Conservation (phyloP, 2,888 invertebrate species). For the Tenthredo notha region DNA sequence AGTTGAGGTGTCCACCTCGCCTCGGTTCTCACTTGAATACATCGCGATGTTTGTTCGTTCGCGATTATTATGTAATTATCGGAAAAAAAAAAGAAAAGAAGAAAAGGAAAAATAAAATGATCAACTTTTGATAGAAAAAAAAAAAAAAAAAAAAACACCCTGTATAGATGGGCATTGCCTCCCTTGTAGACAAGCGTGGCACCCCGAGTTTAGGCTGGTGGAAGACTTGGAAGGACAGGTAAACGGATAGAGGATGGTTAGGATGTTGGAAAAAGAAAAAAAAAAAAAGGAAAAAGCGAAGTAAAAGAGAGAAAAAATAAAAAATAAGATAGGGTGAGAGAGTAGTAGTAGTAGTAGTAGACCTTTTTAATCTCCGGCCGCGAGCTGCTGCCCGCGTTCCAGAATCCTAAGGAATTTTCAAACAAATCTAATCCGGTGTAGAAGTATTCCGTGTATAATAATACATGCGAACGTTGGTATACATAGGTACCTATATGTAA, state of each 20-base stretch:
- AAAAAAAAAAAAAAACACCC: not conserved
- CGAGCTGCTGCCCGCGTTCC: slow-evolving; percentile 48
- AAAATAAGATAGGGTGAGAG: slow-evolving; percentile 46
- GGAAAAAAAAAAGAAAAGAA: no score
- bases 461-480: slow-evolving; percentile 10
- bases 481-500: not conserved
- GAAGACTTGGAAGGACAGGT: slow-evolving; percentile 15
- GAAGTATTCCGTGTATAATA: slow-evolving; percentile 50
- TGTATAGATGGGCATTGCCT: not conserved
- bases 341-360: slow-evolving; percentile 57
- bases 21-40: no score
- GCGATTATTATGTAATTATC: no score
- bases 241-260: slow-evolving; percentile 29
- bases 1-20: no score
- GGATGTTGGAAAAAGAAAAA: not conserved
- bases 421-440: slow-evolving; percentile 51
- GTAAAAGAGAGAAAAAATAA: not conserved
- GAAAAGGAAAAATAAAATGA: no score
- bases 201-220: slow-evolving; percentile 11
- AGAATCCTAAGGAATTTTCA: slow-evolving; percentile 49
- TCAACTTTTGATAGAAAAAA: no score
- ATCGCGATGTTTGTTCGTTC: no score
- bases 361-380: slow-evolving; percentile 49
- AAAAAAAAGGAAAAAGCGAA: slow-evolving; percentile 52
- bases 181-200: not conserved